These are phyloP conservation scores for Pterocles orientalis DNA, from an alignment of 2,113 vertebrate species.

Conservation along the genomic window DNA sequence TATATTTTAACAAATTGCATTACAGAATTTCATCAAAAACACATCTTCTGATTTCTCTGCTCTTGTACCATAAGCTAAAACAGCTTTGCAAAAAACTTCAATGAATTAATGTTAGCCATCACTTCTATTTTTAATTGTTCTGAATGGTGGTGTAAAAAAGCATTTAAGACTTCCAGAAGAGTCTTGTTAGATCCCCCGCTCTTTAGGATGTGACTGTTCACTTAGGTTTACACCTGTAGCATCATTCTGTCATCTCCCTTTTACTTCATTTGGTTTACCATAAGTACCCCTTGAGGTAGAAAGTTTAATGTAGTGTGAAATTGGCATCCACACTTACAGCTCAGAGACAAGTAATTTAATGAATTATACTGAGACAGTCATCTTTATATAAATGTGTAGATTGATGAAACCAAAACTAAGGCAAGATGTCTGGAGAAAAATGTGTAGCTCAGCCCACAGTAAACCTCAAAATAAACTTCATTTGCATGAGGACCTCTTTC, in stretches of 20 bases:
- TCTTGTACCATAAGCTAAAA: neutral
- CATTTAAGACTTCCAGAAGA: neutral
- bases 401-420: constrained; percentile 29
- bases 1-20: neutral
- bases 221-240: neutral
- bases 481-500: constrained; percentile 44
- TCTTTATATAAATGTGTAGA: constrained; percentile 24
- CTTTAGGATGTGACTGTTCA: neutral
- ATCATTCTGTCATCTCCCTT: neutral
- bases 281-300: neutral
- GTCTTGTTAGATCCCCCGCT: neutral
- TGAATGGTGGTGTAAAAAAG: neutral
- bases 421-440: constrained; percentile 40
- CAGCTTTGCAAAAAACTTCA: neutral
- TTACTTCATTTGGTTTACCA: neutral
- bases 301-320: constrained; percentile 16
- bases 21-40: neutral
- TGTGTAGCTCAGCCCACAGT: constrained; percentile 32
- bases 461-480: constrained; percentile 58
- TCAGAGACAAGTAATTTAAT: neutral
- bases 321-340: neutral
- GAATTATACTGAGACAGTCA: constrained; percentile 15
- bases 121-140: neutral
- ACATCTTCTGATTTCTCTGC: neutral
- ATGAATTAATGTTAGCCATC: neutral